Conservation (phyloP, 2,113 vertebrate species). For the Dendrocopos noguchii region DNA sequence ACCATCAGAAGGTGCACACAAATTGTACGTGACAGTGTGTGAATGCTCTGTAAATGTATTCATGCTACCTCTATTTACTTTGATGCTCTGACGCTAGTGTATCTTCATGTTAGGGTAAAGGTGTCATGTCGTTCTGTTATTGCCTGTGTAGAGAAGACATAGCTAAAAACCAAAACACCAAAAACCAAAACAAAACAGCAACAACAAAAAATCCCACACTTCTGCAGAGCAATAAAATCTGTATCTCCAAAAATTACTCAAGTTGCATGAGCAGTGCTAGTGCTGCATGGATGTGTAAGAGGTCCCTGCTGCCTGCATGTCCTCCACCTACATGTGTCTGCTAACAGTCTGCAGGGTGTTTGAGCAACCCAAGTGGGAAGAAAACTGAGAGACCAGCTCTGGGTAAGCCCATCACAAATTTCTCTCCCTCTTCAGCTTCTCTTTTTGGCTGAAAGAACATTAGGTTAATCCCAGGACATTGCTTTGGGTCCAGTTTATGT, state of each 20-base stretch:
- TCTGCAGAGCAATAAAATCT: background rate
- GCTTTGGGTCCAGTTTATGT: background rate
- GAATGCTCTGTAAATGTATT: background rate
- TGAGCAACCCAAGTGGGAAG: background rate
- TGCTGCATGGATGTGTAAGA: background rate
- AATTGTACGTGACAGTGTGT: background rate
- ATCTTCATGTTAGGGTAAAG: background rate
- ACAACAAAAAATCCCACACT: too few species aligned
- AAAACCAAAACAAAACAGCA: too few species aligned
- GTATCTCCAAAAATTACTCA: background rate
- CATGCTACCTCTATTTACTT: background rate
- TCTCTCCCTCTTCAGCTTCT: background rate
- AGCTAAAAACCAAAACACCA: background rate
- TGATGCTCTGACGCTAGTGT: background rate
- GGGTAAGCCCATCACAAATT: background rate
- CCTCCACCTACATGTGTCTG: fast-evolving
- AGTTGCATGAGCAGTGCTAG: background rate
- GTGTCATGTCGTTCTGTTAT: background rate
- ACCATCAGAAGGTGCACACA: background rate
- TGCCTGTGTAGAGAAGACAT: background rate
- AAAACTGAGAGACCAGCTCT: background rate
- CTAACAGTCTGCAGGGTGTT: background rate
- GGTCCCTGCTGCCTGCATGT: fast-evolving
- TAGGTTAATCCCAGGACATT: background rate
- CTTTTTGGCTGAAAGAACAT: background rate